Conservation (phyloP, 1,140 invertebrate genomes). For the Pseudomyrmex concolor region DNA sequence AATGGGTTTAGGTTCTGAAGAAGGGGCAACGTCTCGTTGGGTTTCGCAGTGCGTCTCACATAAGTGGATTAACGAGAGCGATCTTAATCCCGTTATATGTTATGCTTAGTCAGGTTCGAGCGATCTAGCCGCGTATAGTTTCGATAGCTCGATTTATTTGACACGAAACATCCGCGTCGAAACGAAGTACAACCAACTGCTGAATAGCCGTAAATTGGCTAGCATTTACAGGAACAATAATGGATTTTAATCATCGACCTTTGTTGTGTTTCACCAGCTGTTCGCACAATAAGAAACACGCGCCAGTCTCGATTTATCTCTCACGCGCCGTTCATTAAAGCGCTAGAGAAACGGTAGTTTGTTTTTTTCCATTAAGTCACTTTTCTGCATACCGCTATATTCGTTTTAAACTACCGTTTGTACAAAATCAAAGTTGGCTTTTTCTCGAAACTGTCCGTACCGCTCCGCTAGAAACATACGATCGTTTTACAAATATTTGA, state of each 20-base stretch:
- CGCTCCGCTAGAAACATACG: neutral
- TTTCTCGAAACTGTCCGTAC: neutral
- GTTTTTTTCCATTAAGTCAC: slow-evolving; percentile 55
- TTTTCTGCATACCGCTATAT: slow-evolving; percentile 41
- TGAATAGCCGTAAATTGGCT: slow-evolving; percentile 5
- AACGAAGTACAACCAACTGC: slow-evolving; percentile 34
- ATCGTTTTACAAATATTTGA: slow-evolving; percentile 18
- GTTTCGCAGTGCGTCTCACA: slow-evolving; percentile 52
- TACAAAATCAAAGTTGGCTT: slow-evolving; percentile 45
- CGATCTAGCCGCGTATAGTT: slow-evolving; percentile 23
- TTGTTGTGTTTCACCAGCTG: slow-evolving; percentile 37
- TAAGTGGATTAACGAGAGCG: slow-evolving; percentile 73
- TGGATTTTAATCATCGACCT: slow-evolving; percentile 43
- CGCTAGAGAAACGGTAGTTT: slow-evolving; percentile 50
- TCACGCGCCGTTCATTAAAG: slow-evolving; percentile 45
- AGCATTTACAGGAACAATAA: slow-evolving; percentile 47
- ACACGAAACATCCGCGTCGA: neutral
- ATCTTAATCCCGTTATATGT: slow-evolving; percentile 61
- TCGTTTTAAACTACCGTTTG: slow-evolving; percentile 54
- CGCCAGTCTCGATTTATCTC: neutral
- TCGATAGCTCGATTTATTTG: slow-evolving; percentile 42
- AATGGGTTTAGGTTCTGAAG: slow-evolving; percentile 41
- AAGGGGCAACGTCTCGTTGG: slow-evolving; percentile 44
- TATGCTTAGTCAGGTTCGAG: slow-evolving; percentile 30
- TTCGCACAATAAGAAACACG: slow-evolving; percentile 40